Base-by-base conservation (phyloP, 2,888 invertebrate genomes). In the Pyrrhia umbra region DNA sequence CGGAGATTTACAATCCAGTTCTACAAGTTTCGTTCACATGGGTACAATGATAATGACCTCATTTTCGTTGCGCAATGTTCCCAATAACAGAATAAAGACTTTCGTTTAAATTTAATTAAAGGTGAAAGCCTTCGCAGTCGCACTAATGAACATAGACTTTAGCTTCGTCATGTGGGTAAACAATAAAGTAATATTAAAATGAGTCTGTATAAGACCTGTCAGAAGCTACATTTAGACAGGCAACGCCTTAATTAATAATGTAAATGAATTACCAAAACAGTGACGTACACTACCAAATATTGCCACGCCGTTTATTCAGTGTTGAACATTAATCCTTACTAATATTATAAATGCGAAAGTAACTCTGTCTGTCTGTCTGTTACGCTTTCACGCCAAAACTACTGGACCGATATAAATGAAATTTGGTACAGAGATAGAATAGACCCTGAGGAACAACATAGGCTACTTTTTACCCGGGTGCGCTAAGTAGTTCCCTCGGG, bases 41-140 rank as follows among this genome's bases (percentile, higher is more conserved):
- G 25, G 23, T 34, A 62, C 55, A 50, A 47, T 68, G 73, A 59
- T 73, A 80, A 69, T 77, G 77, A 80, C 77, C 80, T 52, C 57
- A 67, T 47, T 77, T 52, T 1, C 39, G 42, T 69, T 66, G 62
- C 39, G 50, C 56, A 79, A 64, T 46, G 13, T 37, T 61, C 23
- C 49, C 15, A 66, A 54, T 49, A 58, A 46, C 40, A 73, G 10
- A n/a, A n/a, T n/a, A 13, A 30, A 30, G 30, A 34, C 34, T 34
- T 39, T 50, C 25, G 34, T 37, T 18, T 10, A 18, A 8, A 45
- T 27, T 21, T 2, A 20, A 47, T 16, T 20, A 16, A 15, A 6
- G 16, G 18, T 50, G 46, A 47, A 67, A 67, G 16, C 47, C 37
- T 13, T 51, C 56, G 16, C 23, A 18, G 13, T 51, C 56, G 16